Percentiles rank a stretch among this genome's conserved stretches.
These are phyloP conservation scores for Psophia crepitans DNA, from an alignment of 2,113 vertebrate genomes.

Conservation along the genomic window DNA sequence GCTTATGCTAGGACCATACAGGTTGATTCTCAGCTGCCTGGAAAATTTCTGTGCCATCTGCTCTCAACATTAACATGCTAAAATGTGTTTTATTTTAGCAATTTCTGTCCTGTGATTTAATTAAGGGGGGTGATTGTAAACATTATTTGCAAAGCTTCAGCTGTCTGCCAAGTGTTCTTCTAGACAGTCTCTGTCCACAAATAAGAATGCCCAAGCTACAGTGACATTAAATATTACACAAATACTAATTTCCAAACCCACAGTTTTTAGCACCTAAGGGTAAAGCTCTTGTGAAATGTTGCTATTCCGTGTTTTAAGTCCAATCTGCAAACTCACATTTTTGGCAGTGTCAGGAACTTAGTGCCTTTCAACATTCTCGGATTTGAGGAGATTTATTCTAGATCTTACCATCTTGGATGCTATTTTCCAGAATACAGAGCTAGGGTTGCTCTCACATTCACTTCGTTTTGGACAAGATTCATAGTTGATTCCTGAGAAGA, in stretches of 20 bases:
- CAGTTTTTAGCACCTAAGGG: not conserved
- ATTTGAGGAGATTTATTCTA: not conserved
- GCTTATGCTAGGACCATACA: not conserved
- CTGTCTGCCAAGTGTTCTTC: not conserved
- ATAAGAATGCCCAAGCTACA: not conserved
- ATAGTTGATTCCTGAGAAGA: constrained; percentile 71
- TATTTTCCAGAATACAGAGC: constrained; percentile 69
- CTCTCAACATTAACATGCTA: not conserved
- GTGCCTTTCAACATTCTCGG: not conserved
- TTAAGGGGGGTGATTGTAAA: not conserved
- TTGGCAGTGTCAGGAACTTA: not conserved
- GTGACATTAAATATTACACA: not conserved
- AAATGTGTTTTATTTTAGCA: not conserved
- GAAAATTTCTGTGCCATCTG: not conserved
- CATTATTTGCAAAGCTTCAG: not conserved
- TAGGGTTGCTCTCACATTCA: constrained; percentile 65
- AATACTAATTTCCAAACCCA: not conserved
- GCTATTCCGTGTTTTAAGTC: not conserved
- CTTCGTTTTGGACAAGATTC: constrained; percentile 71
- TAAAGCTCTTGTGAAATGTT: not conserved
- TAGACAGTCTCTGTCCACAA: not conserved
- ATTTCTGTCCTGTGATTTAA: not conserved
- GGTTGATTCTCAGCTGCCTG: not conserved
- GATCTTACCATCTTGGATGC: constrained; percentile 72
- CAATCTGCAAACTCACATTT: not conserved